Evolutionary conservation across 1,140 invertebrate species (phyloP).

Genomic region (Wasmannia auropunctata): DNA sequence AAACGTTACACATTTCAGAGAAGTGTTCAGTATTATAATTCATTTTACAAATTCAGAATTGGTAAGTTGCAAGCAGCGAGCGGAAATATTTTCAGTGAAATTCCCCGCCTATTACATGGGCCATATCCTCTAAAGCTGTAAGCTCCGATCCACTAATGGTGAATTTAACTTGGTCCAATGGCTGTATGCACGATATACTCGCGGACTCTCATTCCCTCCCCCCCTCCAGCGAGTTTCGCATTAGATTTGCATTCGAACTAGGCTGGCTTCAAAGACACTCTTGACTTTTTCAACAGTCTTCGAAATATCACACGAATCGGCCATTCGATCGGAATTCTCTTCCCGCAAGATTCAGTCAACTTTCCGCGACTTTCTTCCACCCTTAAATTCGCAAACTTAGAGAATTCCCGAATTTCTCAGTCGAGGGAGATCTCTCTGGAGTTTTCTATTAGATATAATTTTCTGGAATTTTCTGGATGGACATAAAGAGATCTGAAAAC

Average conservation of each 20-base stretch:
- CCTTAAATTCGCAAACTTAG: not conserved
- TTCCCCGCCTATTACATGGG: not conserved
- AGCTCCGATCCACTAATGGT: not conserved
- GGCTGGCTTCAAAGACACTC: constrained; percentile 62
- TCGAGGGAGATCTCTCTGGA: not conserved
- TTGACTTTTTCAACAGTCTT: constrained; percentile 65
- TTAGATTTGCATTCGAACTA: constrained; percentile 65
- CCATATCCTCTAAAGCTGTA: constrained; percentile 2
- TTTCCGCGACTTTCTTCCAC: not conserved
- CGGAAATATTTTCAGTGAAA: not conserved
- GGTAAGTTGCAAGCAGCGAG: not conserved
- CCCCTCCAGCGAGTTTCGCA: constrained; percentile 46
- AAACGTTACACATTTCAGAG: too few relatives aligned
- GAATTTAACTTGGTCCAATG: constrained; percentile 23
- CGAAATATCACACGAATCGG: constrained; percentile 34
- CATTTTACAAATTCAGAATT: not conserved
- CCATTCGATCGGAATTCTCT: constrained; percentile 65
- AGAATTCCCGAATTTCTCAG: not conserved
- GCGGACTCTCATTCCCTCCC: not conserved
- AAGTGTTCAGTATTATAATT: too few relatives aligned
- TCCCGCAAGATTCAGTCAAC: not conserved
- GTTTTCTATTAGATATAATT: not conserved
- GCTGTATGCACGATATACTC: constrained; percentile 8
- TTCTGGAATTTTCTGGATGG: not conserved
- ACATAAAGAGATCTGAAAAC: not conserved